phyloP scores from a whole-genome alignment of 2,113 vertebrate species.

The Romanogobio albipinnatus region DNA sequence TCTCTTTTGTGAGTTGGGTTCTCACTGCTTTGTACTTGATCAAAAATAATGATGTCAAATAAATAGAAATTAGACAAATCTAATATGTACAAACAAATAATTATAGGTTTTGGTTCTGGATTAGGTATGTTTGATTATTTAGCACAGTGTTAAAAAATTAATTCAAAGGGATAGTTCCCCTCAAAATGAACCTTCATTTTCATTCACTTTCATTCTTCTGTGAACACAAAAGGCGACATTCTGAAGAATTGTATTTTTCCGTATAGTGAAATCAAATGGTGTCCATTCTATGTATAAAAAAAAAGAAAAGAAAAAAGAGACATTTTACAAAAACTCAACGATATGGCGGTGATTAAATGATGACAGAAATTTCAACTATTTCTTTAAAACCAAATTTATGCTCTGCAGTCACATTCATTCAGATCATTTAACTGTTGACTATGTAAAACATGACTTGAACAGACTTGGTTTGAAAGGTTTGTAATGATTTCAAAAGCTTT shows the following conservation, averaged over 20 bases:
- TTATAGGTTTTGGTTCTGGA: not conserved
- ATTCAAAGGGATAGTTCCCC: not conserved
- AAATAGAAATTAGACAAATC: not conserved
- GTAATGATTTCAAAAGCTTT: slow-evolving; percentile 14
- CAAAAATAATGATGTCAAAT: not conserved
- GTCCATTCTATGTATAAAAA: not conserved
- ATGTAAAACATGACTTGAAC: slow-evolving; percentile 3
- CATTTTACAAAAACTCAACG: too few species aligned
- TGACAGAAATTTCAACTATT: not conserved
- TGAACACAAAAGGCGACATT: not conserved
- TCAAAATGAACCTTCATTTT: not conserved
- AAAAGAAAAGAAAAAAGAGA: too few species aligned
- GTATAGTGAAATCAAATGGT: too few species aligned
- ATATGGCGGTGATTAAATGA: too few species aligned
- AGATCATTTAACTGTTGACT: not conserved
- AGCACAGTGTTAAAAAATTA: not conserved
- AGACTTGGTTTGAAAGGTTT: slow-evolving; percentile 16
- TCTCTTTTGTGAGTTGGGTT: not conserved
- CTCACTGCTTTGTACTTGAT: not conserved
- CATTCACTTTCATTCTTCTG: not conserved
- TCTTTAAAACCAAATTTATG: not conserved
- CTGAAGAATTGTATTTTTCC: not conserved
- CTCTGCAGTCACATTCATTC: not conserved
- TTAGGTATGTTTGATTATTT: not conserved
- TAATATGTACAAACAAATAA: not conserved